A percentile compares a stretch with the other conserved stretches of the same genome.
phyloP scores from a whole-genome alignment of 2,113 vertebrate species.

The Microcebus griseorufus region DNA sequence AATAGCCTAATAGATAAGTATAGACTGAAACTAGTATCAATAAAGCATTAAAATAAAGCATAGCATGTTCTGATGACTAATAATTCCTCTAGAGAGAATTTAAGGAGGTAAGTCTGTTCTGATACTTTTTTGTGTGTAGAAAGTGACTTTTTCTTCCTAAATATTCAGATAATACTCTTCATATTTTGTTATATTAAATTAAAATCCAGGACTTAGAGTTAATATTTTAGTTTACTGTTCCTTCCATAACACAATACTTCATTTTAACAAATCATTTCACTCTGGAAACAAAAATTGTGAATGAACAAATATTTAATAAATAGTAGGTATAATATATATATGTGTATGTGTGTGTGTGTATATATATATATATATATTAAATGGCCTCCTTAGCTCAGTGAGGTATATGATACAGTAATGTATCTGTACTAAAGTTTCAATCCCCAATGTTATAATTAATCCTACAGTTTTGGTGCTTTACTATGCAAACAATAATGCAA shows the following conservation, averaged over 20 bases:
- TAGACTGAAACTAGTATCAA: background rate
- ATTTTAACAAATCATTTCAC: constrained; percentile 12
- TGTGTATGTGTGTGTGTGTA: background rate
- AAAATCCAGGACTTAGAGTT: background rate
- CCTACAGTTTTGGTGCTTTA: background rate
- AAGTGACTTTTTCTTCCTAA: constrained; percentile 26
- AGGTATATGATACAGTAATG: background rate
- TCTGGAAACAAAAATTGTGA: constrained; percentile 38
- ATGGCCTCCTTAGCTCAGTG: background rate
- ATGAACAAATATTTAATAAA: constrained; percentile 33
- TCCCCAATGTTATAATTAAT: background rate
- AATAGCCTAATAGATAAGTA: background rate
- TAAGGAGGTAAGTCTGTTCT: background rate
- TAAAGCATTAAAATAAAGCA: background rate
- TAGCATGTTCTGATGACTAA: background rate
- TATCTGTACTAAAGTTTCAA: background rate
- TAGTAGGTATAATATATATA: background rate
- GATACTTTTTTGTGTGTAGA: background rate
- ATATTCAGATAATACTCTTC: background rate
- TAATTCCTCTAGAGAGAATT: constrained; percentile 10
- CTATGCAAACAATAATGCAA: background rate
- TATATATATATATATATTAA: background rate
- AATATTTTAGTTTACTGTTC: background rate
- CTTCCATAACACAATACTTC: background rate
- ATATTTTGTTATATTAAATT: constrained; percentile 6